A percentile compares a stretch with the other conserved stretches of the same genome.
phyloP scores from a whole-genome alignment of 2,888 invertebrate genomes.

The Chrysodeixis includens region DNA sequence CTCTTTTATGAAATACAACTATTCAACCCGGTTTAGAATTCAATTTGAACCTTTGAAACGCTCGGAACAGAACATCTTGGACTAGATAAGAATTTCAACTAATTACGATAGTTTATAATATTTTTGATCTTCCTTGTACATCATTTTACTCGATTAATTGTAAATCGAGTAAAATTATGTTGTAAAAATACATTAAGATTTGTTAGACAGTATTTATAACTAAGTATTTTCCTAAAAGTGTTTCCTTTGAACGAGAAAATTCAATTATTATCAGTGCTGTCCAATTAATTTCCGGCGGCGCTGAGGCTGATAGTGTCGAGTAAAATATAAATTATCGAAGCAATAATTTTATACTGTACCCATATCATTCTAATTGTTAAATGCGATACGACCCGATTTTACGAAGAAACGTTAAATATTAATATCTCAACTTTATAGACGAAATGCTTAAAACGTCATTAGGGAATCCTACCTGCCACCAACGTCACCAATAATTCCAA shows the following conservation, averaged over 20 bases:
- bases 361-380: slow-evolving; percentile 47
- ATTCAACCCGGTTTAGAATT: slow-evolving; percentile 59
- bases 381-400: slow-evolving; percentile 13
- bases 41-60: slow-evolving; percentile 39
- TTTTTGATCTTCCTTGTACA: background rate
- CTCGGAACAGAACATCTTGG: slow-evolving; percentile 7
- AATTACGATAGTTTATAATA: background rate
- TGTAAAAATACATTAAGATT: slow-evolving; percentile 22
- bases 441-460: slow-evolving; percentile 38
- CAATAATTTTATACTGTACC: slow-evolving; percentile 51
- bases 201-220: slow-evolving; percentile 32
- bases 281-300: slow-evolving; percentile 61
- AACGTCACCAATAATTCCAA: slow-evolving; percentile 72
- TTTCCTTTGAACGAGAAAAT: slow-evolving; percentile 56
- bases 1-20: slow-evolving; percentile 81
- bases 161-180: background rate
- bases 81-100: background rate
- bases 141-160: background rate
- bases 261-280: slow-evolving; percentile 60
- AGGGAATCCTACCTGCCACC: slow-evolving; percentile 33
- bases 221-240: slow-evolving; percentile 48
- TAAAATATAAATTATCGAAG: slow-evolving; percentile 62
- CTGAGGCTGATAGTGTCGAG: slow-evolving; percentile 58
- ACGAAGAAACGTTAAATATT: slow-evolving; percentile 8
- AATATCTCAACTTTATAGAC: slow-evolving; percentile 20